Evolutionary conservation across 2,797 vertebrate genomes (phyloP), one percentile per base, ranked within the genome.

Genomic region (Chromobotia macracanthus): DNA sequence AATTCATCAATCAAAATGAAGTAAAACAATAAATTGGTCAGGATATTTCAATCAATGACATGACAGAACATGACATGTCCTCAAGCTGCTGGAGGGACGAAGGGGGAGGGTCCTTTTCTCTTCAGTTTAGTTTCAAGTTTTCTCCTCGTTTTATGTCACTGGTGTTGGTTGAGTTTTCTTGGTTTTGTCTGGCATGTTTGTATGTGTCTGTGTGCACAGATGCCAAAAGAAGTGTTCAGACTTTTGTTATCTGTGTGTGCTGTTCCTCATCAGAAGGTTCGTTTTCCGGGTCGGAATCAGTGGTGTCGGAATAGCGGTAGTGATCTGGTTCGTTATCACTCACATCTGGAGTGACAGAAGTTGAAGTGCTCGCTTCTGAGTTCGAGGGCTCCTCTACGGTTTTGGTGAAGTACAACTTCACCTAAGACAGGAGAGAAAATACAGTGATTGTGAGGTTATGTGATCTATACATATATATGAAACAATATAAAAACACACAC

Each of bases 301-400:
- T 99, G 95, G 97, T 99, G 95, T 99, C 97, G 91, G 97, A 99
- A 89, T 99, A 99, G 94, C 97, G 95, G 93, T 99, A 99, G 96
- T 99, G 97, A 95, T 99, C 97, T 92, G 97, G 97, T 95, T 99
- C 97, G 95, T 99, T 99, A 95, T 99, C 97, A 95, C 97, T 99
- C 95, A 97, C 97, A 87, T 99, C 97, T 86, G 97, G 97, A 78
- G 97, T 99, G 92, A 99, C 96, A 82, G 96, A 98, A 89, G 97
- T 96, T 80, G 97, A 98, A 89, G 96, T 98, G 95, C 97, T 98
- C 88, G 95, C 95, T 90, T 98, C 97, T 11, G 97, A 96, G 82
- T 98, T 98, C 88, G 97, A 96, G 83, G 96, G 94, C 89, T 99
- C 97, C 91, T 99, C 97, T 93, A 97, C 96, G 66, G 97, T 99